Evolutionary conservation across 2,113 vertebrate genomes (phyloP).

Genomic region (Pao palembangensis): DNA sequence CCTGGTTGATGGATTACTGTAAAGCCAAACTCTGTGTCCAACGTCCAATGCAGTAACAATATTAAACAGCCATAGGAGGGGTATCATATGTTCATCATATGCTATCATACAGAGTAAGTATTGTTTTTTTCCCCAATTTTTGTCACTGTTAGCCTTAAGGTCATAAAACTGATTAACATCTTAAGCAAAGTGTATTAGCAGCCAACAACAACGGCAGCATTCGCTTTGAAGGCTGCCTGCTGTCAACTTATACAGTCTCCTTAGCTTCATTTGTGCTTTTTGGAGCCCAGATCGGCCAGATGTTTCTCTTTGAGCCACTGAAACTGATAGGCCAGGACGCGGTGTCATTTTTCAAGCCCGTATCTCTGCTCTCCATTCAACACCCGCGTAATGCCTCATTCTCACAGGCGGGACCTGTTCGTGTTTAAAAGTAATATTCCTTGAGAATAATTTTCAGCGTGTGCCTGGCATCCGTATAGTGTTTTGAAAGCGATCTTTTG

Average conservation of each 20-base stretch:
- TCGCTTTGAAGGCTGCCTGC: constrained; percentile 68
- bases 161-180: constrained; percentile 38
- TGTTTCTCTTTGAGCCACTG: constrained; percentile 79
- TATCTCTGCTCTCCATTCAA: constrained; percentile 64
- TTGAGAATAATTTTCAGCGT: constrained; percentile 50
- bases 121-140: background rate
- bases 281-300: constrained; percentile 76
- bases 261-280: constrained; percentile 70
- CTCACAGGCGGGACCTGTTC: constrained; percentile 67
- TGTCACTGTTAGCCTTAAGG: background rate
- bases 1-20: constrained; percentile 83
- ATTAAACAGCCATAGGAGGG: constrained; percentile 43
- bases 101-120: background rate
- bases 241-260: constrained; percentile 52
- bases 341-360: constrained; percentile 71
- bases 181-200: constrained; percentile 48
- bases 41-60: constrained; percentile 81
- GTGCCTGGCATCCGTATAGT: constrained; percentile 55
- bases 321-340: constrained; percentile 73
- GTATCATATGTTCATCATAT: constrained; percentile 18
- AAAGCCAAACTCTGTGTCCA: constrained; percentile 83
- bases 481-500: constrained; percentile 55
- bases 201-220: constrained; percentile 55
- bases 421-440: constrained; percentile 68
- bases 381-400: constrained; percentile 72